Conservation (phyloP, 1,140 invertebrate genomes). For the Pinna nobilis region DNA sequence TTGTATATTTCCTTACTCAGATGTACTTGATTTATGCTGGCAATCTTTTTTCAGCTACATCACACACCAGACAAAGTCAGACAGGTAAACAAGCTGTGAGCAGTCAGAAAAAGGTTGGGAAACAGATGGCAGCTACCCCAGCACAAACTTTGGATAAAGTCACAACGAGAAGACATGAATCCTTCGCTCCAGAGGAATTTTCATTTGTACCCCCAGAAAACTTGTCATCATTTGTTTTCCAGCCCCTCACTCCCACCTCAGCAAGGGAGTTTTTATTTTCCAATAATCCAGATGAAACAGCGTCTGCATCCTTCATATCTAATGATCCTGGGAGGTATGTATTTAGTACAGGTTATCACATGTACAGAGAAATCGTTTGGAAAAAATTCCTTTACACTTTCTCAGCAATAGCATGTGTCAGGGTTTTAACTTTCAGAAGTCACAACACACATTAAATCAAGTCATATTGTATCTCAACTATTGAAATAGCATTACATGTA, state of each 20-base stretch:
- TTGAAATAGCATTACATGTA: no score
- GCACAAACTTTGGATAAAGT: conserved; percentile 38
- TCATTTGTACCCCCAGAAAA: conserved; percentile 51
- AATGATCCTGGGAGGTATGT: conserved; percentile 33
- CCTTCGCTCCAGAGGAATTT: conserved; percentile 57
- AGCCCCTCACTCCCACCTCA: conserved; percentile 51
- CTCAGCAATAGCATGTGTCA: no score
- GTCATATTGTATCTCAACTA: no score
- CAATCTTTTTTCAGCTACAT: no score
- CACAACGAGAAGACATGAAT: conserved; percentile 42
- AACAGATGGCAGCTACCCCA: neutral
- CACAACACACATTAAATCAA: no score
- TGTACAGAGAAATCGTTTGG: no score
- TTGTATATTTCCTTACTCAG: no score
- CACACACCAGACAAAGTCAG: no score
- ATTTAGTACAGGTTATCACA: no score
- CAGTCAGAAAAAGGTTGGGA: conserved; percentile 7
- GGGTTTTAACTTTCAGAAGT: no score
- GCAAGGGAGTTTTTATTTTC: conserved; percentile 46
- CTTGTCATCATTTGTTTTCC: conserved; percentile 47
- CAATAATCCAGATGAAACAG: conserved; percentile 15
- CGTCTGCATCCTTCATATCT: conserved; percentile 21
- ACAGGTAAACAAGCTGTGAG: neutral
- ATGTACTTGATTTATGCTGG: no score
- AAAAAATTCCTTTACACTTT: conserved; percentile 7